Conservation (phyloP, 2,797 vertebrate genomes). For the Danio aesculapii region DNA sequence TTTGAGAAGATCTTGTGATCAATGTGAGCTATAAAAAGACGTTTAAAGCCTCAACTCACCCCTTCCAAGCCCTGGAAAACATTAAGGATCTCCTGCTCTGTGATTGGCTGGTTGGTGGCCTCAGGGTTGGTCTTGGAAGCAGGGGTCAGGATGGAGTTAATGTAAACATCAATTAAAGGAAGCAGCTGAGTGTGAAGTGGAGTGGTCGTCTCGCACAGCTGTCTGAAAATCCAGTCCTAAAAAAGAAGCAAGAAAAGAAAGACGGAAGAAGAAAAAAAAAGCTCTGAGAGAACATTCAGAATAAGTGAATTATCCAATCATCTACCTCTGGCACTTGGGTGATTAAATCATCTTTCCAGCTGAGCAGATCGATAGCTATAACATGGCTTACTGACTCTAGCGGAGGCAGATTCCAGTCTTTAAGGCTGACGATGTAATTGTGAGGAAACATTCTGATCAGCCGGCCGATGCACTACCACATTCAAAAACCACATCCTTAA, state of each 20-base stretch:
- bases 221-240: slow-evolving; percentile 98
- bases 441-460: slow-evolving; percentile 43
- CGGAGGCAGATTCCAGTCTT: slow-evolving; percentile 33
- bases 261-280: neutral
- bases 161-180: slow-evolving; percentile 95
- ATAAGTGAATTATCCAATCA: slow-evolving; percentile 44
- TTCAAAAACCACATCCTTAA: slow-evolving; percentile 47
- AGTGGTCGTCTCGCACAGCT: slow-evolving; percentile 93
- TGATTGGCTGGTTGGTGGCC: slow-evolving; percentile 98
- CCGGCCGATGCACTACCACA: slow-evolving; percentile 13
- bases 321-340: slow-evolving; percentile 36
- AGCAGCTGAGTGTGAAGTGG: slow-evolving; percentile 96
- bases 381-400: slow-evolving; percentile 40
- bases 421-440: slow-evolving; percentile 45
- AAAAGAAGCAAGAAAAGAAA: neutral
- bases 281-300: slow-evolving; percentile 25
- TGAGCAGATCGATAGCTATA: slow-evolving; percentile 51
- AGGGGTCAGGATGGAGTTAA: slow-evolving; percentile 97
- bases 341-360: slow-evolving; percentile 54
- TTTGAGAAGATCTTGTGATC: slow-evolving; percentile 13
- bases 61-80: slow-evolving; percentile 90
- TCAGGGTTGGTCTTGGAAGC: slow-evolving; percentile 98
- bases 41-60: slow-evolving; percentile 74
- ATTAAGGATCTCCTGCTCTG: slow-evolving; percentile 94
- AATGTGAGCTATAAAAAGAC: neutral